Percentiles rank a stretch among this genome's conserved stretches.
These are phyloP conservation scores for Calliopsis andreniformis DNA, from an alignment of 1,140 invertebrate species.

Conservation along the genomic window DNA sequence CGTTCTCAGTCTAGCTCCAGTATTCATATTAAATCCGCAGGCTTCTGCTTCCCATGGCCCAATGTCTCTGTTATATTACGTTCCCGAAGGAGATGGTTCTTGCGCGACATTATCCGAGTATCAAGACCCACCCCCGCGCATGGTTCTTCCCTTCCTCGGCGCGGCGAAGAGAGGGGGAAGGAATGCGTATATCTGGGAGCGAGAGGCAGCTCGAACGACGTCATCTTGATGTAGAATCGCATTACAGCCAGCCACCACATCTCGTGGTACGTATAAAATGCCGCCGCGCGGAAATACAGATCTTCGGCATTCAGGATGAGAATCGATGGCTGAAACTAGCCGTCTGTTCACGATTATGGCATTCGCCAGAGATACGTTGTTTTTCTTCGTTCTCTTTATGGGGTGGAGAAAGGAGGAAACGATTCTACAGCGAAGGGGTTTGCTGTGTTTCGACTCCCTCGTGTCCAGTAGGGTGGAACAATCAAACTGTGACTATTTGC, in stretches of 20 bases:
- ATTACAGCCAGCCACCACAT: constrained; percentile 46
- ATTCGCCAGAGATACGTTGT: background rate
- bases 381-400: constrained; percentile 5
- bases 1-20: constrained; percentile 34
- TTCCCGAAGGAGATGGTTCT: constrained; percentile 42
- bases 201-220: constrained; percentile 17
- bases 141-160: background rate
- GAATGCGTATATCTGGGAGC: constrained; percentile 47
- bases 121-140: constrained; percentile 16
- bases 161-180: background rate
- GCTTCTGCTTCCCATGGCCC: constrained; percentile 4
- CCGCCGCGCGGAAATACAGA: constrained; percentile 35
- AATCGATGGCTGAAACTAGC: constrained; percentile 41
- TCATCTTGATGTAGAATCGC: constrained; percentile 48
- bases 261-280: constrained; percentile 40
- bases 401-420: no score
- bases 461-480: no score
- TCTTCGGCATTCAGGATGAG: constrained; percentile 6
- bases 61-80: constrained; percentile 63
- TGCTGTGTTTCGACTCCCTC: no score
- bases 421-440: no score
- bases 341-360: constrained; percentile 8
- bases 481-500: no score
- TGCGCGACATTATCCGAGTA: constrained; percentile 54
- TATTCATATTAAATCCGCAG: constrained; percentile 47